Conservation (phyloP, 1,140 invertebrate species). For the Palaemon carinicauda region DNA sequence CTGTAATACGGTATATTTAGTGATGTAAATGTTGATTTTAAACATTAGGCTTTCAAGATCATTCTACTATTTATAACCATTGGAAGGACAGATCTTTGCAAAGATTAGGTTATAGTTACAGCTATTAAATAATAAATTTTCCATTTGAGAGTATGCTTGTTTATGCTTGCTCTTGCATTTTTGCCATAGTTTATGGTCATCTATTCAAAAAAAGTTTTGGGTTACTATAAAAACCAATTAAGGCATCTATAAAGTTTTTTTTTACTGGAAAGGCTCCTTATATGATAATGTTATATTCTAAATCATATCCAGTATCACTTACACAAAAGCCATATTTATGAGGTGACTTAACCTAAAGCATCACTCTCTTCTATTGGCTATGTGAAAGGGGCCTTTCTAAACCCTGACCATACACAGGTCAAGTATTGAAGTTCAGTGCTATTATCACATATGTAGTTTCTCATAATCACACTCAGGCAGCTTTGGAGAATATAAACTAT, state of each 20-base stretch:
- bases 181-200: neutral
- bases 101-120: constrained; percentile 1
- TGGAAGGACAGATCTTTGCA: constrained; percentile 44
- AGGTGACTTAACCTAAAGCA: neutral
- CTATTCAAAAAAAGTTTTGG: neutral
- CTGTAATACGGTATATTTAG: constrained; percentile 35
- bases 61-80: constrained; percentile 33
- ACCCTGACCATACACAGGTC: neutral
- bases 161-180: constrained; percentile 3
- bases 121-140: too few species aligned
- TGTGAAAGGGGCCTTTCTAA: neutral
- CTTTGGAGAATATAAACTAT: constrained; percentile 22
- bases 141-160: neutral
- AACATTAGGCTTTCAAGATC: constrained; percentile 25
- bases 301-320: neutral
- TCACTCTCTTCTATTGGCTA: neutral
- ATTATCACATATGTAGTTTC: constrained; percentile 40
- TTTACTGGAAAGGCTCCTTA: constrained; percentile 7
- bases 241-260: constrained; percentile 23
- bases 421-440: constrained; percentile 23
- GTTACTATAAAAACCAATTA: constrained; percentile 34
- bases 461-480: constrained; percentile 40
- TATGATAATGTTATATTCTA: neutral
- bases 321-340: neutral
- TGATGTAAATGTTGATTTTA: neutral